Base-by-base conservation (phyloP, 2,888 invertebrate genomes). In the Zaprionus bogoriensis region DNA sequence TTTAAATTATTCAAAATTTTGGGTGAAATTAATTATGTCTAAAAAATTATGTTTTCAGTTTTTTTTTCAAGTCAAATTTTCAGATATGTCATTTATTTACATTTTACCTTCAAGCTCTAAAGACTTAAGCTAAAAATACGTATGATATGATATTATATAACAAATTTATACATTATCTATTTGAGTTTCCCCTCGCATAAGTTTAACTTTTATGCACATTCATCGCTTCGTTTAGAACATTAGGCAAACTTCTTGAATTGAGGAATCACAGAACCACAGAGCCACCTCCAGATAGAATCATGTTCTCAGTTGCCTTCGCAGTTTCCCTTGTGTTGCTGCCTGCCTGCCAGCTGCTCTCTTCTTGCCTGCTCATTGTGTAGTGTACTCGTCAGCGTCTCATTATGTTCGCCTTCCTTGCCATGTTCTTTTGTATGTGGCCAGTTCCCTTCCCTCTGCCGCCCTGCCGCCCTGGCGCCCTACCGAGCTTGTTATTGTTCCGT, bases 401-500 rank as follows among this genome's bases (percentile, higher is more conserved):
- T 71, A 74, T 51, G 50, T 68, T 63, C 45, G 46, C 46, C 59
- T 66, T 67, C 30, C 68, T 59, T 63, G 66, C 64, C 55, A 55
- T 60, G 57, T 71, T 77, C 68, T 57, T 66, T 80, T 65, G 73
- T 57, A n/a, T 55, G 2, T 9, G 27, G 17, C 4, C 36, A 7
- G 41, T 42, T 30, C 50, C 44, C 42, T 52, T 32, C 14, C 25
- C 46, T 28, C n/a, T 28, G 4, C 28, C n/a, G 4, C 4, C 28
- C 30, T 32, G 20, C 39, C n/a, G 20, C 20, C 10, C 10, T 39
- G 10, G 4, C 3, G 4, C n/a, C 4, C 28, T 48, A 4, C 41
- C 20, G 50, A 14, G 58, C 51, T 54, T 68, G 67, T 68, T 71
- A 67, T 74, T 74, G 72, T 74, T 75, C 53, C 53, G 54, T 59